These are phyloP conservation scores for Globicephala melas DNA, from an alignment of 2,113 vertebrate genomes.

Conservation along the genomic window DNA sequence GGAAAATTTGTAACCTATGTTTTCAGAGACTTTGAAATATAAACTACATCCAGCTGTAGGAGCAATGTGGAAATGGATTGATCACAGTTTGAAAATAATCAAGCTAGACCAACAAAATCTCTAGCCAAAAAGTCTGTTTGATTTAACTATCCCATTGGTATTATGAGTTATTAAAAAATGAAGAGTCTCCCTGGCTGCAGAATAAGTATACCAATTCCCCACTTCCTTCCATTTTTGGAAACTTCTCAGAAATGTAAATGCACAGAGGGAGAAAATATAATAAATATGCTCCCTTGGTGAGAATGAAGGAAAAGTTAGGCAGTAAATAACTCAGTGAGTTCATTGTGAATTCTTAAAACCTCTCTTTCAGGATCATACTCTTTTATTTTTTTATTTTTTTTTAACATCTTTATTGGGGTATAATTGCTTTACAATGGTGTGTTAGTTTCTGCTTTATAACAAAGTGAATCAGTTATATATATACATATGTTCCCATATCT, in stretches of 20 bases:
- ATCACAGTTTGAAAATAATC: constrained; percentile 43
- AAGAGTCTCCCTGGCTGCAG: not conserved
- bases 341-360: constrained; percentile 16
- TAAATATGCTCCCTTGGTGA: constrained; percentile 2
- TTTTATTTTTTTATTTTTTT: not conserved
- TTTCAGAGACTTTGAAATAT: constrained; percentile 33
- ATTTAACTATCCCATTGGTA: not conserved
- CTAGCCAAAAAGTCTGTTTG: not conserved
- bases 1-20: constrained; percentile 21
- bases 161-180: not conserved
- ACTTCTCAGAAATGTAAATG: constrained; percentile 41
- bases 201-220: not conserved
- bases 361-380: not conserved
- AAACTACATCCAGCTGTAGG: not conserved
- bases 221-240: constrained; percentile 8
- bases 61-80: not conserved
- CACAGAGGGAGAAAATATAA: not conserved
- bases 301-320: not conserved
- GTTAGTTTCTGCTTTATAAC: too few relatives aligned
- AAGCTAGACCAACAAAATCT: not conserved
- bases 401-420: too few relatives aligned
- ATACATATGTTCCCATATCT: too few relatives aligned
- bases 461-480: too few relatives aligned
- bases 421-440: too few relatives aligned
- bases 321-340: constrained; percentile 8